Evolutionary conservation across 2,113 vertebrate species (phyloP).

Genomic region (Leucoraja erinaceus): DNA sequence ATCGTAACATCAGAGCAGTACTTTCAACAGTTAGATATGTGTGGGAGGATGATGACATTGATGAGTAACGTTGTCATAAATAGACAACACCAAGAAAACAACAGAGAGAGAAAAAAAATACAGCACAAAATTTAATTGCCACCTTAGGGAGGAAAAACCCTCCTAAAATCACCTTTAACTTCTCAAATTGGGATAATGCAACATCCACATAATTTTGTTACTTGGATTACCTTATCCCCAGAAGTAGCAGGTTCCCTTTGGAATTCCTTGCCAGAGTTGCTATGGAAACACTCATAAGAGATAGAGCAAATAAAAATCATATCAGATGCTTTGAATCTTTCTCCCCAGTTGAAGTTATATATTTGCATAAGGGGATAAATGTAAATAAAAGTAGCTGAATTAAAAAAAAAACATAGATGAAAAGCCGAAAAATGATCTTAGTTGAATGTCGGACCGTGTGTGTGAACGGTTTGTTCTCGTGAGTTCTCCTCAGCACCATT

Average conservation of each 20-base stretch:
- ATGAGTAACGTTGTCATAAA: background rate
- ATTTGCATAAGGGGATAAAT: background rate
- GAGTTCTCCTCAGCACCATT: background rate
- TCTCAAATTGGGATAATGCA: background rate
- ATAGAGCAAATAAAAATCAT: background rate
- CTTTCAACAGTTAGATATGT: background rate
- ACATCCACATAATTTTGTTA: background rate
- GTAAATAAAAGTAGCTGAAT: background rate
- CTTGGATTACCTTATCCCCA: background rate
- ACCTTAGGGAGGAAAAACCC: background rate
- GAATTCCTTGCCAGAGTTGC: constrained; percentile 1
- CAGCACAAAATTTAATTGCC: background rate
- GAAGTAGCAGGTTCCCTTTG: background rate
- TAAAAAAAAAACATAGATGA: background rate
- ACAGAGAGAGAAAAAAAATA: constrained; percentile 10
- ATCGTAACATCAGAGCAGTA: background rate
- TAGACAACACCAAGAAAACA: background rate
- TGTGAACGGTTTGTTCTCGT: background rate
- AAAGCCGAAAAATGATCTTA: background rate
- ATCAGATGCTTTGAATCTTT: background rate
- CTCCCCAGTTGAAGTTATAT: background rate
- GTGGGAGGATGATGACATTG: background rate
- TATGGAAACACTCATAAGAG: background rate
- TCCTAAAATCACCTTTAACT: background rate
- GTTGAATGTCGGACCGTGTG: background rate